A percentile compares a stretch with the other conserved stretches of the same genome.
Evolutionary conservation across 2,888 invertebrate species (phyloP).

Genomic region (Luperina testacea): DNA sequence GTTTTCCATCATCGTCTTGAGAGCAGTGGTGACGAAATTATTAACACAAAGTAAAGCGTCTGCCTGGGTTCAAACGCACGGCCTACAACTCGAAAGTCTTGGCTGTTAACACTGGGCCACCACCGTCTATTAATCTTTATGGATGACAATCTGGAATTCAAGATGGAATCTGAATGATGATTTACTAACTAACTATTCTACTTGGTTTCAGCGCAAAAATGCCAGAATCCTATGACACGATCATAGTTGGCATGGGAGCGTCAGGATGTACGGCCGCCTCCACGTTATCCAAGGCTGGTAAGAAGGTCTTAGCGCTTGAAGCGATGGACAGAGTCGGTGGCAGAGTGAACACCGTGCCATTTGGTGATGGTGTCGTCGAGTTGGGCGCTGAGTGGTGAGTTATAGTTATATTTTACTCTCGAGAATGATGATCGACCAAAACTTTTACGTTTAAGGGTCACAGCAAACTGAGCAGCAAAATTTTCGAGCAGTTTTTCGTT

Average conservation of each 20-base stretch:
- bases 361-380: conserved; percentile 82
- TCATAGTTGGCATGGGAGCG: conserved; percentile 81
- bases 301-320: conserved; percentile 79
- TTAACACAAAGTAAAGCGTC: no score
- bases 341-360: conserved; percentile 79
- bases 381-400: conserved; percentile 84
- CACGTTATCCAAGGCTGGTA: conserved; percentile 76
- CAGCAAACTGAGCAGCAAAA: background rate
- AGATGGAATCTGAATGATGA: background rate
- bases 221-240: conserved; percentile 75
- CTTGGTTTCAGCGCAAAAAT: conserved; percentile 63
- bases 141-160: no score
- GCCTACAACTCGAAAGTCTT: no score
- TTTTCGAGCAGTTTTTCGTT: background rate
- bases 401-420: background rate
- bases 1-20: no score
- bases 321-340: conserved; percentile 81
- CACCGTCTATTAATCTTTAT: no score
- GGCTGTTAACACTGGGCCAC: no score
- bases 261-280: conserved; percentile 79
- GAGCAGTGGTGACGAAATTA: no score
- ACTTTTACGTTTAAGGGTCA: background rate
- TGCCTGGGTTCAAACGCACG: no score
- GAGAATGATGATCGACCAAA: background rate
- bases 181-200: background rate